A percentile compares a stretch with the other conserved stretches of the same genome.
Conservation (phyloP, 2,113 vertebrate genomes). For the Podarcis raffonei region DNA sequence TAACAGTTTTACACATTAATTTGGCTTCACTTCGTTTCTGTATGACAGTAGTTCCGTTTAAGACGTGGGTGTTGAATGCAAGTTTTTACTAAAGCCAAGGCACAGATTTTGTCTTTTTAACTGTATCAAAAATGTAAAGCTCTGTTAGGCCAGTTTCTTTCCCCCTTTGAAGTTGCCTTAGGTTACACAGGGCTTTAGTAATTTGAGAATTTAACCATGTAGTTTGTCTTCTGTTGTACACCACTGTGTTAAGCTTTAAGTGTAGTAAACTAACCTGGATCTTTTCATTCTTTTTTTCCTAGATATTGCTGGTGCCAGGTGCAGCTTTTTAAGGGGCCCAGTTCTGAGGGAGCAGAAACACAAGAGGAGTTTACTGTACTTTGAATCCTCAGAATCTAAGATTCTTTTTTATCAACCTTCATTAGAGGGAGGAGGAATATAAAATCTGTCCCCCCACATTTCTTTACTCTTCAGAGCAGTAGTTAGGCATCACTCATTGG, state of each 20-base stretch:
- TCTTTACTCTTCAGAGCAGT: constrained; percentile 31
- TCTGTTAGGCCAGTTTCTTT: not conserved
- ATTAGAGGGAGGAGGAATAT: not conserved
- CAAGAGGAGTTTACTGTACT: not conserved
- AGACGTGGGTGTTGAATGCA: not conserved
- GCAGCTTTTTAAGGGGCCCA: constrained; percentile 39
- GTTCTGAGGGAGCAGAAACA: constrained; percentile 36
- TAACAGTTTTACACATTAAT: not conserved
- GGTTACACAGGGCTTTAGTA: not conserved
- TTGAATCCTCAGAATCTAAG: constrained; percentile 3
- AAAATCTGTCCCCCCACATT: not conserved
- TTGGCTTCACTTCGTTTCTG: not conserved
- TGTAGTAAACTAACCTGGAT: constrained; percentile 30
- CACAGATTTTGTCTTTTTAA: not conserved
- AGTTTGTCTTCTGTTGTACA: not conserved
- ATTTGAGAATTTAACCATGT: not conserved
- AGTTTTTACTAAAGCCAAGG: not conserved
- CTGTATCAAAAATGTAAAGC: not conserved
- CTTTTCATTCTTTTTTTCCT: constrained; percentile 39
- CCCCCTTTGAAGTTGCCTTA: not conserved
- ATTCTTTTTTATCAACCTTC: not conserved
- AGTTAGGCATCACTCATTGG: constrained; percentile 7
- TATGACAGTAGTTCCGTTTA: not conserved
- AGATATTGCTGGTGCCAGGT: constrained; percentile 58
- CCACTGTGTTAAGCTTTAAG: not conserved